These are phyloP conservation scores for Prunella fulvescens DNA, from an alignment of 2,113 vertebrate species.

Conservation along the genomic window DNA sequence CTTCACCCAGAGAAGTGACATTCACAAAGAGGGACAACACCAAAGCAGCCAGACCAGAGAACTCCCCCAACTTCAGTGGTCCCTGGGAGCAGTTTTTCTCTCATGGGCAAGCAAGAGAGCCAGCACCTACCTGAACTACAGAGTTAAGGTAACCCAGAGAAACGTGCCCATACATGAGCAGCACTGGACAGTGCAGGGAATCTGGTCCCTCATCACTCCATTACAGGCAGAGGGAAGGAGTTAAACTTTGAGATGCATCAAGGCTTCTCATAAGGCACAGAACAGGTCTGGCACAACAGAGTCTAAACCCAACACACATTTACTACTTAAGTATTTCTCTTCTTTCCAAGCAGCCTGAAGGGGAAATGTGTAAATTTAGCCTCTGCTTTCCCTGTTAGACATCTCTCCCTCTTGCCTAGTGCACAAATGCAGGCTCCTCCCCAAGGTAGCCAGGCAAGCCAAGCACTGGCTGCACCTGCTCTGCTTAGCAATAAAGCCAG, in stretches of 20 bases:
- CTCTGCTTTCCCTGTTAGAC: not conserved
- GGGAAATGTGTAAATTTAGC: not conserved
- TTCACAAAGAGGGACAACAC: not conserved
- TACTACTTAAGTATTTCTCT: not conserved
- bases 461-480: not conserved
- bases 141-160: not conserved
- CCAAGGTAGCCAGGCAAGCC: not conserved
- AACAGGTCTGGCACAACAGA: not conserved
- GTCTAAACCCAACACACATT: not conserved
- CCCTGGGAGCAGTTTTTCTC: not conserved
- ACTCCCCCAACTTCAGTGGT: not conserved
- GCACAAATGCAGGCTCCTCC: conserved; percentile 4
- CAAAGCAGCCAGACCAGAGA: not conserved
- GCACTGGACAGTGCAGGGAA: not conserved
- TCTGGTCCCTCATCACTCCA: not conserved
- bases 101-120: not conserved
- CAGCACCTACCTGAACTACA: not conserved
- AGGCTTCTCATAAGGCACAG: not conserved
- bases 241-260: not conserved
- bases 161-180: not conserved
- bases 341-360: not conserved
- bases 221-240: not conserved
- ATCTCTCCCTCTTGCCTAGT: not conserved
- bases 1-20: not conserved
- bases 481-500: not conserved